A percentile compares a stretch with the other conserved stretches of the same genome.
These are phyloP conservation scores for Sycophaga agraensis DNA, from an alignment of 1,140 invertebrate species.

Conservation along the genomic window DNA sequence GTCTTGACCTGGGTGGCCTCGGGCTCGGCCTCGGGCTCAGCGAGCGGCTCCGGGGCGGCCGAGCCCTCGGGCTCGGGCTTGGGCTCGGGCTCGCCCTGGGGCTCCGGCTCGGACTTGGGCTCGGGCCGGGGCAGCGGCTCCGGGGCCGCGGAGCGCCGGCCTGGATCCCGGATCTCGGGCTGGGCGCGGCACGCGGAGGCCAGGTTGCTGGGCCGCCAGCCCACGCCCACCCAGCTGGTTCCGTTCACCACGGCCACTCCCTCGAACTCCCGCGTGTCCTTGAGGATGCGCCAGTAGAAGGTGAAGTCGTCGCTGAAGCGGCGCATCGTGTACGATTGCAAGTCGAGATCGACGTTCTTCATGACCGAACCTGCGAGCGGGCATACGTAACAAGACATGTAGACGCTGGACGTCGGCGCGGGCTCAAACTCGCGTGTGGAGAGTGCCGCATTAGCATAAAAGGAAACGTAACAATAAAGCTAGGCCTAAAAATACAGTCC, in stretches of 20 bases:
- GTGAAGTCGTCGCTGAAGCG: constrained; percentile 72
- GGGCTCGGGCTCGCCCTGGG: constrained; percentile 34
- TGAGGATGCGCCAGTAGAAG: constrained; percentile 81
- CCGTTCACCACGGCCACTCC: constrained; percentile 80
- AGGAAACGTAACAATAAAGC: too few relatives aligned
- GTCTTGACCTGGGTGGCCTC: constrained; percentile 48
- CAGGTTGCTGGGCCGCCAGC: constrained; percentile 75
- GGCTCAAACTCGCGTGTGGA: too few relatives aligned
- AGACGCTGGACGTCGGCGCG: too few relatives aligned
- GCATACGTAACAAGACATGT: too few relatives aligned
- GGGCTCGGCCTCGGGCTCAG: constrained; percentile 40
- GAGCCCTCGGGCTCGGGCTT: constrained; percentile 42
- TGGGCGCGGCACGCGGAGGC: constrained; percentile 76
- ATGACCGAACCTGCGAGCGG: constrained; percentile 66
- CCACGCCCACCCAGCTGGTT: constrained; percentile 82
- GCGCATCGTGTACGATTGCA: constrained; percentile 68
- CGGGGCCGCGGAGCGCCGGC: background rate
- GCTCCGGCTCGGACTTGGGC: constrained; percentile 37
- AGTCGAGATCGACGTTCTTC: constrained; percentile 66
- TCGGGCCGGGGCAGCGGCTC: constrained; percentile 53
- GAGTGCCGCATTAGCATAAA: too few relatives aligned
- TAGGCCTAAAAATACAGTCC: too few relatives aligned
- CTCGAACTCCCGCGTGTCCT: constrained; percentile 80
- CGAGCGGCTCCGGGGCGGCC: constrained; percentile 29
- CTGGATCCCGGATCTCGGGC: constrained; percentile 64